Evolutionary conservation across 2,113 vertebrate genomes (phyloP), one percentile per base, ranked within the genome.

Genomic region (Crotalus horridus): DNA sequence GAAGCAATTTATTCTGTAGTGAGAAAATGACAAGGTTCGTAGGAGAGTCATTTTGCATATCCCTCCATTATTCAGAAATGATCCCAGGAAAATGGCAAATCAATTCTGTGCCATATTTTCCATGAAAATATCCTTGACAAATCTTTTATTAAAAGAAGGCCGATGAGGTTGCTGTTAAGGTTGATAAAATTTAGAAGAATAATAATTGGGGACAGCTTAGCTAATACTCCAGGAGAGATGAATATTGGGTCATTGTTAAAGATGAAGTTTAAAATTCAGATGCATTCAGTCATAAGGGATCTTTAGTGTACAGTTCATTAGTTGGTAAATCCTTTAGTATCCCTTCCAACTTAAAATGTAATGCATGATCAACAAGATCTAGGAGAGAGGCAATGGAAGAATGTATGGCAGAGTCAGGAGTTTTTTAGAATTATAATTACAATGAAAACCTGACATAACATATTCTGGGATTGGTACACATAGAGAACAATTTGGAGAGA

Each of bases 311-410:
- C 13, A 21, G 61, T 46, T 92, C 92, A 90, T 86, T 10, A 51
- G 8, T 55, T 4, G 88, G 23, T 92, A 89, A 86, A 85, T 90
- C 23, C 90, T 46, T 17, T 43, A 74, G 24, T n/a, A 85, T 59
- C 91, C 54, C 91, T 89, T 23, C 85, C 20, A 46, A 92, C 93
- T 58, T 94, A 89, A 87, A 93, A 92, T 94, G 93, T 89, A 93
- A 51, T 89, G 89, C 51, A 92, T 48, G 51, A 56, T 89, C 33
- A 56, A 46, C 2, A 55, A 88, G 81, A 54, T 33, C 51, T 74
- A 20, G 33, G 12, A 20, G 48, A 21, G 59, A 24, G 20, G 88
- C 51, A 56, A 39, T 55, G 56, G 17, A 15, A 5, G 8, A n/a
- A 54, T 88, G 54, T 55, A 48, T 24, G 26, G 39, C 20, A 74